Evolutionary conservation across 2,888 invertebrate genomes (phyloP), one percentile per base, ranked within the genome.

Genomic region (Drymonia ruficornis): DNA sequence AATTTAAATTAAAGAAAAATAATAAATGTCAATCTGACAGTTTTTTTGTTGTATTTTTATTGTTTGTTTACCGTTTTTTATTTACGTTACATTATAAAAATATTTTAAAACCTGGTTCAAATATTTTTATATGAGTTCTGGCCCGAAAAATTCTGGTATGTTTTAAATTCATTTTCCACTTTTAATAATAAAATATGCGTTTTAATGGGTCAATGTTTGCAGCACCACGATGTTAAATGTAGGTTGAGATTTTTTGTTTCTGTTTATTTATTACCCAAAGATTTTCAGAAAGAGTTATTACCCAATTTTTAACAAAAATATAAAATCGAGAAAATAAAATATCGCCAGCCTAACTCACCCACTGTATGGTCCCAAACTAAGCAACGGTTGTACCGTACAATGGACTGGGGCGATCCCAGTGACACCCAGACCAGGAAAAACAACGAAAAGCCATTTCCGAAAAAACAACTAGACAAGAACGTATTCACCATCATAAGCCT

Each of bases 41-140:
- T n/a, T 31, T n/a, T 34, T 36, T 36, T 36, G 2, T 11, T 16
- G 8, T 15, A 8, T 9, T 55, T 61, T 64, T 46, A 53, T 50
- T 51, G 54, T 47, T 55, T 64, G 55, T 65, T 67, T 62, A 64
- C 52, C 31, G 55, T 49, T 57, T 58, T 56, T 54, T 50, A 43
- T 43, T 52, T 52, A 40, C 16, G 38, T 36, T 52, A 46, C 11
- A 49, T 43, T 50, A 36, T 19, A 19, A 12, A n/a, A 38, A 28
- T 12, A 43, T 43, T 51, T 52, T 2, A 2, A 16, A 42, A 16
- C 19, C 1, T 49, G 18, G 11, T 23, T 46, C 3, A 42, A 42
- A 19, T 43, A 43, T 40, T 38, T 13, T 16, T 38, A 28, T 50
- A 68, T 69, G 70, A 50, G 19, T 54, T 54, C 59, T 12, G 46